Percentiles rank a stretch among this genome's conserved stretches.
These are phyloP conservation scores for Theretra japonica DNA, from an alignment of 2,888 invertebrate species.

Conservation along the genomic window DNA sequence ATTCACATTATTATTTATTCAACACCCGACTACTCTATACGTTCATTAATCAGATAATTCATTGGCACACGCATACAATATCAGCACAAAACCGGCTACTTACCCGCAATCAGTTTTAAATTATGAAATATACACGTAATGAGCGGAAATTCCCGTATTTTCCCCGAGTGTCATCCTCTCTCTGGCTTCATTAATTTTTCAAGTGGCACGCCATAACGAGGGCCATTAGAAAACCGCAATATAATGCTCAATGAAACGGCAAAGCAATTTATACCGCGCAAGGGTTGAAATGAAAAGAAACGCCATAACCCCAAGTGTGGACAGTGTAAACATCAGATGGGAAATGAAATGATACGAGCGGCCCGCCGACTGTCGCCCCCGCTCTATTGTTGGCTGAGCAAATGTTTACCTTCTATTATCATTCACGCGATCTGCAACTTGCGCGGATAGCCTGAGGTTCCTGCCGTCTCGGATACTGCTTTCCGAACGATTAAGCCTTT, in stretches of 20 bases:
- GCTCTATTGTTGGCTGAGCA: constrained; percentile 53
- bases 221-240: constrained; percentile 28
- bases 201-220: constrained; percentile 27
- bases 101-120: constrained; percentile 4
- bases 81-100: neutral
- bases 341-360: constrained; percentile 73
- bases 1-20: too few relatives aligned
- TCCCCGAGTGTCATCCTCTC: constrained; percentile 13
- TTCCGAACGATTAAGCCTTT: neutral
- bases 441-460: constrained; percentile 27
- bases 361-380: constrained; percentile 56
- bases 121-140: constrained; percentile 23
- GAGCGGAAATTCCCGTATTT: constrained; percentile 12
- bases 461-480: neutral
- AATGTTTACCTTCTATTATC: constrained; percentile 74
- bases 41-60: neutral
- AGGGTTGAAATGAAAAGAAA: constrained; percentile 55
- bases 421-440: constrained; percentile 51
- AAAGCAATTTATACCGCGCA: constrained; percentile 59
- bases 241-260: constrained; percentile 45
- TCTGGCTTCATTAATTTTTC: constrained; percentile 30
- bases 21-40: too few relatives aligned
- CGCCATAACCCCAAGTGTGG: constrained; percentile 55
- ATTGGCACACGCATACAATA: neutral
- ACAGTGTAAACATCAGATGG: constrained; percentile 69